Percentiles rank a stretch among this genome's conserved stretches.
phyloP scores from a whole-genome alignment of 2,888 invertebrate species.

The Lepidocyrtinus sp. region DNA sequence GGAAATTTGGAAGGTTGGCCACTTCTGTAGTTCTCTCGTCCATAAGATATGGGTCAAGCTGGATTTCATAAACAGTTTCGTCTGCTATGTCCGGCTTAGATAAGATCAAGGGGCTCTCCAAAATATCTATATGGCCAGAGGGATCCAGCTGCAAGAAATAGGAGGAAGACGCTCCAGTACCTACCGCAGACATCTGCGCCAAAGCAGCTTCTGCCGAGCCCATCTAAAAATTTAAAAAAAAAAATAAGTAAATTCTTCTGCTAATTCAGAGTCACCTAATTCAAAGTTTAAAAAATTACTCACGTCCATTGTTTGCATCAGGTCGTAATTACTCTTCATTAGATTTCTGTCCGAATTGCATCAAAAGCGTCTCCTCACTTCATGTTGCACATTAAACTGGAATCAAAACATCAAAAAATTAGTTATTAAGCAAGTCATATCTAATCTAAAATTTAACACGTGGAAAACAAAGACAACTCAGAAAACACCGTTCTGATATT shows the following conservation, averaged over 20 bases:
- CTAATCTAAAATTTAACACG: too few relatives aligned
- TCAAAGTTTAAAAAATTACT: background rate
- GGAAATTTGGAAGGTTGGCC: slow-evolving; percentile 40
- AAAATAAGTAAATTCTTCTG: background rate
- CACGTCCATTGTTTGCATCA: slow-evolving; percentile 57
- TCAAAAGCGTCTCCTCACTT: too few relatives aligned
- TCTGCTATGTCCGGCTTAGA: slow-evolving; percentile 46
- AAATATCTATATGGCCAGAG: slow-evolving; percentile 56
- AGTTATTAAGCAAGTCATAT: too few relatives aligned
- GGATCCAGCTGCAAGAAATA: slow-evolving; percentile 60
- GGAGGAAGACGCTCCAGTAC: slow-evolving; percentile 38
- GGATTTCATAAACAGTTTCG: slow-evolving; percentile 60
- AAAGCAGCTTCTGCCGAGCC: slow-evolving; percentile 44
- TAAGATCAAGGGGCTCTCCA: slow-evolving; percentile 52
- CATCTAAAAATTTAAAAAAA: slow-evolving; percentile 46
- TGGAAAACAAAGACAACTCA: too few relatives aligned
- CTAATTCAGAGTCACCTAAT: background rate
- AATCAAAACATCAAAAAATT: too few relatives aligned
- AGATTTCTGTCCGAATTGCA: too few relatives aligned
- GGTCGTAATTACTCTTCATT: background rate
- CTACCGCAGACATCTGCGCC: slow-evolving; percentile 33
- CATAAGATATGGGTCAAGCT: slow-evolving; percentile 44
- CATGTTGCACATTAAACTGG: too few relatives aligned
- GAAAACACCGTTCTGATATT: too few relatives aligned
- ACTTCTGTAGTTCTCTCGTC: slow-evolving; percentile 47